phyloP scores from a whole-genome alignment of 2,797 vertebrate genomes.

The Acomys russatus region DNA sequence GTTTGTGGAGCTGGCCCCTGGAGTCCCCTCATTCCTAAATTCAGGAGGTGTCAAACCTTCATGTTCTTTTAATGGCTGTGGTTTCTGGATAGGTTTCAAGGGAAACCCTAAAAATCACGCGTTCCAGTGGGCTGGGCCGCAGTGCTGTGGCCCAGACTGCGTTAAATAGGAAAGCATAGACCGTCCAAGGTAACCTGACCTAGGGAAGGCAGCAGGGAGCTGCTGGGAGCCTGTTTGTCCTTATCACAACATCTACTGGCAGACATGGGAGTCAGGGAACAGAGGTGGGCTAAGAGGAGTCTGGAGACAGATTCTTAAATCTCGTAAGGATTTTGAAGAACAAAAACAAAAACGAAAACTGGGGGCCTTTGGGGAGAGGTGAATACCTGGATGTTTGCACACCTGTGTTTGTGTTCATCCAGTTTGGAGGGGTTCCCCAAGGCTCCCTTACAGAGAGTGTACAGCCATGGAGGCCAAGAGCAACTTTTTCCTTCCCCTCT shows the following conservation, averaged over 20 bases:
- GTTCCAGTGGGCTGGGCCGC: constrained; percentile 63
- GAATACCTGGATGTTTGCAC: constrained; percentile 62
- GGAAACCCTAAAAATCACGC: constrained; percentile 83
- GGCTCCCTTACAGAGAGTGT: neutral
- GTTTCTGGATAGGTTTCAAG: constrained; percentile 85
- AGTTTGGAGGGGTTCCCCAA: neutral
- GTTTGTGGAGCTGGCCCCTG: constrained; percentile 76
- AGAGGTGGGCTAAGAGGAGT: constrained; percentile 38
- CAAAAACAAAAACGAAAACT: too few relatives aligned
- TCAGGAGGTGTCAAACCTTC: constrained; percentile 85
- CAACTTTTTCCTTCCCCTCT: constrained; percentile 12
- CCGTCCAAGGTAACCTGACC: constrained; percentile 68
- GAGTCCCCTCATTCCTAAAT: constrained; percentile 83
- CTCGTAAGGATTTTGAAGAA: constrained; percentile 40
- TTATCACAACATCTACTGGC: constrained; percentile 55
- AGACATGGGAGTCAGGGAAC: neutral
- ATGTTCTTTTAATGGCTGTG: constrained; percentile 84
- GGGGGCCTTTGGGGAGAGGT: constrained; percentile 38
- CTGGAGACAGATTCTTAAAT: neutral
- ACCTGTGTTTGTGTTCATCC: constrained; percentile 62
- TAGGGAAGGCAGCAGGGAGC: neutral
- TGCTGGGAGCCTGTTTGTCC: constrained; percentile 37
- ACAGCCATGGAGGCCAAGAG: constrained; percentile 51
- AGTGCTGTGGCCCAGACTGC: constrained; percentile 41
- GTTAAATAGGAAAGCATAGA: constrained; percentile 34